A percentile compares a stretch with the other conserved stretches of the same genome.
Conservation (phyloP, 2,113 vertebrate genomes). For the Capricornis sumatraensis region DNA sequence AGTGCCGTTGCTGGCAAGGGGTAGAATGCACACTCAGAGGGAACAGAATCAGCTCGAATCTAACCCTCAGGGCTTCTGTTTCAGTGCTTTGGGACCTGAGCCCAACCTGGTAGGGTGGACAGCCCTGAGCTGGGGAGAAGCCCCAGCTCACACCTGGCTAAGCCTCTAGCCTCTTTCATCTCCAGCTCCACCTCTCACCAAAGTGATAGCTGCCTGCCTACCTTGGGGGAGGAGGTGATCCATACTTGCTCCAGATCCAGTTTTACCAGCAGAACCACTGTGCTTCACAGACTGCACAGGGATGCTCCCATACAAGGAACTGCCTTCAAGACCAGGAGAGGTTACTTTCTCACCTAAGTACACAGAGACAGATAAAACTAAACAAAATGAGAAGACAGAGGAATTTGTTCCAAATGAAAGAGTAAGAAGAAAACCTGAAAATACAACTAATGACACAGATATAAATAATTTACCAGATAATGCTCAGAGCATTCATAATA, state of each 20-base stretch:
- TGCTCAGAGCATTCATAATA: not conserved
- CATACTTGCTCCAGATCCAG: not conserved
- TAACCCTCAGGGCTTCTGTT: not conserved
- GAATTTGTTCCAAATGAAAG: not conserved
- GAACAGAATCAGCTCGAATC: not conserved
- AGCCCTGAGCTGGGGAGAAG: not conserved
- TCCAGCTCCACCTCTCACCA: not conserved
- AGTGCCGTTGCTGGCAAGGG: not conserved
- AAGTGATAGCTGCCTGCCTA: not conserved
- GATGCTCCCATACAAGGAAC: not conserved
- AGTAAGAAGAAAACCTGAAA: not conserved
- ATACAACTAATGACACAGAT: not conserved
- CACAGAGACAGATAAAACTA: not conserved
- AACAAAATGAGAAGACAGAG: not conserved
- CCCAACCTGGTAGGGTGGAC: not conserved
- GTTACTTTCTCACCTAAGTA: not conserved
- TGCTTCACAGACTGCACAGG: rapidly evolving
- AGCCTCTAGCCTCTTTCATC: not conserved
- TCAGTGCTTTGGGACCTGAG: not conserved
- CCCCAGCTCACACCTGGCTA: not conserved
- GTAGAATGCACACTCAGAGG: not conserved
- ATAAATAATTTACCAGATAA: not conserved
- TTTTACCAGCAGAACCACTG: not conserved
- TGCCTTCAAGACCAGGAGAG: not conserved
- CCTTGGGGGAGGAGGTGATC: not conserved